Evolutionary conservation across 2,888 invertebrate species (phyloP), one percentile per base, ranked within the genome.

Genomic region (Choristoneura rosaceana): DNA sequence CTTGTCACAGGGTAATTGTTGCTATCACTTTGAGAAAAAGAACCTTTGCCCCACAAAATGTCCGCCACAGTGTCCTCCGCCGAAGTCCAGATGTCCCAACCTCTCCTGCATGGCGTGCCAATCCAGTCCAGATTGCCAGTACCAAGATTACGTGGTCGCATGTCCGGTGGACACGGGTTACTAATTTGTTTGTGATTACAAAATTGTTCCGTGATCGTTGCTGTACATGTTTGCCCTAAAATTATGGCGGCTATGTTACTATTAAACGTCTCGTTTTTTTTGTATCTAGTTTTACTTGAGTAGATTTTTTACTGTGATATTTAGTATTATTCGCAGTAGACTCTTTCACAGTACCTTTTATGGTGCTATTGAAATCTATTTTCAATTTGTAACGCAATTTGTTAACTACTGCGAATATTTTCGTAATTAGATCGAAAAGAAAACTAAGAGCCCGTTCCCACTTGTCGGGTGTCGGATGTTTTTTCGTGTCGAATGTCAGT

Each of bases 1-100:
- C 71, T 84, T 76, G 69, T 71, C 87, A 8, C 55, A 92, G 92
- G 91, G 90, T 76, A 90, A 91, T 76, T 87, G 84, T 86, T 90
- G 89, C 81, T 89, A 78, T 79, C 88, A 89, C 80, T 87, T 85
- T 74, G 90, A 90, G 75, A 87, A 84, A 75, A 87, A 86, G 76
- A 86, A 83, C 55, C 78, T 63, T 33, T 74, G 73, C 62, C 60
- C 55, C 25, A n/a, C 7, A 38, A 8, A 14, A 8, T 59, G 59
- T 10, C 14, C 55, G 10, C 1, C 55, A 4, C 55, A 10, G 4
- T 55, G 55, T 1, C 55, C 55, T 4, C 25, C 25, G 25, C 25
- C 17, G 55, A 55, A 55, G 17, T 34, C 34, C 59, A 38, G 55
- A 17, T 15, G 66, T 17, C 66, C 59, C 8, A 33, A 59, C 71